These are phyloP conservation scores for Grapholita molesta DNA, from an alignment of 1,140 invertebrate species.

Conservation along the genomic window DNA sequence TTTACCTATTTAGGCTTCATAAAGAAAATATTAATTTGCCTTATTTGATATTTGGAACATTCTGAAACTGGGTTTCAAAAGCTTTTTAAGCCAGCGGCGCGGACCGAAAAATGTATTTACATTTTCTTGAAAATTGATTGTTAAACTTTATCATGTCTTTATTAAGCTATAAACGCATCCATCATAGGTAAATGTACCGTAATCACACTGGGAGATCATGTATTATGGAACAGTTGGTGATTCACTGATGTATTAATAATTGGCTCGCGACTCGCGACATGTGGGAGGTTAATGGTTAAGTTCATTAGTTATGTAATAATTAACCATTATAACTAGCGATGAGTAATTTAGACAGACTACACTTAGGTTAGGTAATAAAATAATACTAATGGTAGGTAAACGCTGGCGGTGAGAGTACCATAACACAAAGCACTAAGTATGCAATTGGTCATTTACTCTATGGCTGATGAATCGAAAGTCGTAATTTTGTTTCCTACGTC, in stretches of 20 bases:
- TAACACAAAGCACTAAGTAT: neutral
- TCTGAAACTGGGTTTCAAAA: neutral
- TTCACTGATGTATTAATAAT: neutral
- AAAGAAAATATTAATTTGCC: neutral
- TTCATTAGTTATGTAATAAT: neutral
- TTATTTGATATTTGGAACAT: neutral
- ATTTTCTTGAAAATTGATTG: neutral
- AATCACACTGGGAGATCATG: neutral
- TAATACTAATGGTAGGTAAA: neutral
- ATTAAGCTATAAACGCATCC: neutral
- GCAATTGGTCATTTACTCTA: neutral
- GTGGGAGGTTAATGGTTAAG: neutral
- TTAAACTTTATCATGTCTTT: neutral
- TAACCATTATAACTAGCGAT: neutral
- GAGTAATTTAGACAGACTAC: neutral
- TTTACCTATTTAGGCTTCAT: neutral
- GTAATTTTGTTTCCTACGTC: no score
- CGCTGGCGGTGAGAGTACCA: neutral
- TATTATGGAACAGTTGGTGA: neutral
- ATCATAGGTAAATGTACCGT: neutral
- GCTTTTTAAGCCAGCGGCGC: no score
- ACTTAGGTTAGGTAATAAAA: no score
- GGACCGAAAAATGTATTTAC: neutral
- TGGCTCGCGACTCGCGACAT: neutral
- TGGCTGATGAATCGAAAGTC: no score